These are phyloP conservation scores for Toxotes lorentzi DNA, from an alignment of 2,797 vertebrate species.

Conservation along the genomic window DNA sequence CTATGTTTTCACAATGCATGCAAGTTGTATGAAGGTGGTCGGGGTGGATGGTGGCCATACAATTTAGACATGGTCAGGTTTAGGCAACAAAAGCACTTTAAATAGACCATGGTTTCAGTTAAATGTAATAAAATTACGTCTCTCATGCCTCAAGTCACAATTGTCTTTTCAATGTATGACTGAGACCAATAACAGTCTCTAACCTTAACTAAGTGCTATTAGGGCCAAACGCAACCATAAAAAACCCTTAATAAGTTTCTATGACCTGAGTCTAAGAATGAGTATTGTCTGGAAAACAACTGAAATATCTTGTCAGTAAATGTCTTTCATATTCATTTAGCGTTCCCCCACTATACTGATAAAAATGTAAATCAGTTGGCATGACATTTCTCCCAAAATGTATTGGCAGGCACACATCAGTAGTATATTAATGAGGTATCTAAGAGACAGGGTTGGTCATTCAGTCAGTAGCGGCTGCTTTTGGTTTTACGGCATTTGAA, in stretches of 20 bases:
- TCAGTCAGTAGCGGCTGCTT: neutral
- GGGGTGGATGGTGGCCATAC: neutral
- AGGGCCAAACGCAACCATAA: neutral
- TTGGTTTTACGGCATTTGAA: no score
- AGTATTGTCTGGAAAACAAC: no score
- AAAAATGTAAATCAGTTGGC: neutral
- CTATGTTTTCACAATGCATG: neutral
- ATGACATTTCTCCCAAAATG: neutral
- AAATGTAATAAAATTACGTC: neutral
- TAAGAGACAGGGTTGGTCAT: neutral
- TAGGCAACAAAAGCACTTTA: neutral
- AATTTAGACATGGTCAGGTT: no score
- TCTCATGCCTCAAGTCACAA: neutral
- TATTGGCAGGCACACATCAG: neutral
- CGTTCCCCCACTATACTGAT: neutral
- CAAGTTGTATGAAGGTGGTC: neutral
- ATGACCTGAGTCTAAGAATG: no score
- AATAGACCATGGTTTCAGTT: neutral
- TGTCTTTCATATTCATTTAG: neutral
- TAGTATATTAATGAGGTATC: neutral
- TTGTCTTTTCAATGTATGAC: neutral
- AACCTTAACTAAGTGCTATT: neutral
- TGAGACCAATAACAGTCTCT: neutral
- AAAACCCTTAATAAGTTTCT: neutral
- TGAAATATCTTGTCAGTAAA: no score